These are phyloP conservation scores for Acleris holmiana DNA, from an alignment of 2,888 invertebrate genomes.

Conservation along the genomic window DNA sequence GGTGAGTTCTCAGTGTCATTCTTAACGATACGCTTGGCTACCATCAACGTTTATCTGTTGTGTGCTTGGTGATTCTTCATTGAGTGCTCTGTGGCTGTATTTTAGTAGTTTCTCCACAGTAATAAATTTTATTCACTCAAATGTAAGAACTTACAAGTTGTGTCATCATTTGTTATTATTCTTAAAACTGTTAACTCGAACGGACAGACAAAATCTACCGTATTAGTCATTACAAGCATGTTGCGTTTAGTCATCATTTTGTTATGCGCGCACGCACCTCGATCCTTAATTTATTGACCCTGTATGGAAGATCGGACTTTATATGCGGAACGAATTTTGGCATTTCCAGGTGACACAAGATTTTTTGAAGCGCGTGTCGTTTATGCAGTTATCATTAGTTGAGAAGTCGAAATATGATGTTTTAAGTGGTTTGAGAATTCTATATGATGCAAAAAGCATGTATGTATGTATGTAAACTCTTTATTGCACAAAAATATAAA, in stretches of 20 bases:
- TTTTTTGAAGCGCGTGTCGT: constrained; percentile 15
- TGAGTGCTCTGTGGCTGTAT: no score
- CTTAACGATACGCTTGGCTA: constrained; percentile 18
- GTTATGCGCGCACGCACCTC: constrained; percentile 70
- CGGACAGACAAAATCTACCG: constrained; percentile 40
- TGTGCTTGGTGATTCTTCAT: no score
- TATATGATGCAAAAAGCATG: no score
- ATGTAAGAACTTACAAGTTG: background rate
- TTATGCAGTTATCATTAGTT: background rate
- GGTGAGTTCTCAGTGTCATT: constrained; percentile 25
- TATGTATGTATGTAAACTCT: no score
- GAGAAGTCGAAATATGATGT: no score
- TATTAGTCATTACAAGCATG: constrained; percentile 44
- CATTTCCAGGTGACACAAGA: constrained; percentile 8
- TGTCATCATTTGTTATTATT: constrained; percentile 8
- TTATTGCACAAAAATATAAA: no score
- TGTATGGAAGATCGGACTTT: constrained; percentile 49
- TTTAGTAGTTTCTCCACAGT: no score
- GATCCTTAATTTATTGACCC: constrained; percentile 63
- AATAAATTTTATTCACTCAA: no score
- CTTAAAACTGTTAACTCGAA: constrained; percentile 20
- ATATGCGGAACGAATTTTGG: constrained; percentile 46
- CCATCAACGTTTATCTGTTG: background rate
- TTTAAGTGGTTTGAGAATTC: no score
- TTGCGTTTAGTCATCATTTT: constrained; percentile 74